Conservation (phyloP, 1,140 invertebrate species). For the Bombus sibiricus region DNA sequence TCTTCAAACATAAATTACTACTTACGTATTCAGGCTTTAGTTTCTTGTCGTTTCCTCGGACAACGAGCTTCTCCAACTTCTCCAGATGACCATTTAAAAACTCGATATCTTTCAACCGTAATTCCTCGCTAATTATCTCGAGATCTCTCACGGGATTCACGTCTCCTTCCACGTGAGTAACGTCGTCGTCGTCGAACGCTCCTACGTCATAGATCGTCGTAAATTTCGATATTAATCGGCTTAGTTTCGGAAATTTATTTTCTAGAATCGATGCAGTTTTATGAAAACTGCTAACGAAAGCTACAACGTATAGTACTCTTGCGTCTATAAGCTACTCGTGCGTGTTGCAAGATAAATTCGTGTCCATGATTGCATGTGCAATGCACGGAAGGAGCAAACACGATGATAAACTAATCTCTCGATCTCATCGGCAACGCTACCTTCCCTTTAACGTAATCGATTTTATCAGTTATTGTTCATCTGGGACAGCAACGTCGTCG, state of each 20-base stretch:
- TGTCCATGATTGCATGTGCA: conserved; percentile 15
- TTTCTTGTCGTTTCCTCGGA: conserved; percentile 97
- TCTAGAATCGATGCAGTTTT: conserved; percentile 23
- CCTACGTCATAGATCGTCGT: conserved; percentile 83
- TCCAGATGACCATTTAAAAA: conserved; percentile 91
- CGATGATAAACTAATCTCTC: conserved; percentile 39
- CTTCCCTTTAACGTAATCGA: conserved; percentile 13
- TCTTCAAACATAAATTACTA: conserved; percentile 52
- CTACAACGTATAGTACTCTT: neutral
- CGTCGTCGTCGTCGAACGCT: conserved; percentile 98
- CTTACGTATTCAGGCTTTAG: conserved; percentile 97
- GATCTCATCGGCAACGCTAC: conserved; percentile 36
- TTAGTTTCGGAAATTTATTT: neutral
- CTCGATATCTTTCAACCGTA: conserved; percentile 97
- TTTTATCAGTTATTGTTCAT: conserved; percentile 23
- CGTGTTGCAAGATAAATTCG: conserved; percentile 21
- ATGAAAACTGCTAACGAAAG: conserved; percentile 24
- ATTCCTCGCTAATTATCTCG: conserved; percentile 97
- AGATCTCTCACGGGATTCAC: conserved; percentile 98
- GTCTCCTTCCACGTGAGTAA: conserved; percentile 99
- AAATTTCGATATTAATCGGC: neutral
- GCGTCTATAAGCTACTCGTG: neutral
- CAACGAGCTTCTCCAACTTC: conserved; percentile 93
- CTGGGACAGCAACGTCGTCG: neutral
- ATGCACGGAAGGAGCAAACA: conserved; percentile 38